Percentiles rank a stretch among this genome's conserved stretches.
These are phyloP conservation scores for Heteromyza rotundicornis DNA, from an alignment of 2,888 invertebrate genomes.

Conservation along the genomic window DNA sequence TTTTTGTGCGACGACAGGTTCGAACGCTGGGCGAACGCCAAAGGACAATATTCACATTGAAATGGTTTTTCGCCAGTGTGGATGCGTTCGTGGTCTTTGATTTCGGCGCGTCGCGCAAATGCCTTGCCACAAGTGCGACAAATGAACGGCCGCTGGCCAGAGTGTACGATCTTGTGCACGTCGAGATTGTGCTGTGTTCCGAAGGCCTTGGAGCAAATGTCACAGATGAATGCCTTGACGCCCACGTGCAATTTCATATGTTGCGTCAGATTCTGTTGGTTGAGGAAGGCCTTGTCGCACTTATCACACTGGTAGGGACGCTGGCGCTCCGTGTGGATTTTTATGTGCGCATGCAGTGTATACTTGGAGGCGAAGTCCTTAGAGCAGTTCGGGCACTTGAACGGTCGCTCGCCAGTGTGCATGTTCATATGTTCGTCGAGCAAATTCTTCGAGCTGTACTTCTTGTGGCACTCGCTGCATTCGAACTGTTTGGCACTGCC, in stretches of 20 bases:
- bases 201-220: conserved; percentile 70
- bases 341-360: conserved; percentile 76
- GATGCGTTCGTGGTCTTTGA: conserved; percentile 79
- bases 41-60: conserved; percentile 78
- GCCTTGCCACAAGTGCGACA: not conserved
- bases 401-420: conserved; percentile 73
- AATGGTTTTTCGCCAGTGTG: conserved; percentile 84
- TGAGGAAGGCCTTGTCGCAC: conserved; percentile 77
- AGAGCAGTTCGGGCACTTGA: conserved; percentile 70
- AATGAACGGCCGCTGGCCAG: conserved; percentile 74
- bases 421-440: conserved; percentile 76
- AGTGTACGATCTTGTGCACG: conserved; percentile 81
- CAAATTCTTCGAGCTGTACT: conserved; percentile 73
- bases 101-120: conserved; percentile 78
- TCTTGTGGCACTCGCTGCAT: conserved; percentile 72
- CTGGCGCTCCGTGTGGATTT: conserved; percentile 74
- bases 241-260: conserved; percentile 78
- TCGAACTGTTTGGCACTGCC: conserved; percentile 68
- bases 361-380: conserved; percentile 83
- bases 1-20: conserved; percentile 82
- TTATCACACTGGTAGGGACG: conserved; percentile 73
- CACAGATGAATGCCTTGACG: conserved; percentile 63
- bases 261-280: conserved; percentile 77
- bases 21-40: conserved; percentile 81
- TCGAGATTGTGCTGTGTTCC: conserved; percentile 78